A percentile compares a stretch with the other conserved stretches of the same genome.
These are phyloP conservation scores for Bombus polaris DNA, from an alignment of 1,140 invertebrate species.

Conservation along the genomic window DNA sequence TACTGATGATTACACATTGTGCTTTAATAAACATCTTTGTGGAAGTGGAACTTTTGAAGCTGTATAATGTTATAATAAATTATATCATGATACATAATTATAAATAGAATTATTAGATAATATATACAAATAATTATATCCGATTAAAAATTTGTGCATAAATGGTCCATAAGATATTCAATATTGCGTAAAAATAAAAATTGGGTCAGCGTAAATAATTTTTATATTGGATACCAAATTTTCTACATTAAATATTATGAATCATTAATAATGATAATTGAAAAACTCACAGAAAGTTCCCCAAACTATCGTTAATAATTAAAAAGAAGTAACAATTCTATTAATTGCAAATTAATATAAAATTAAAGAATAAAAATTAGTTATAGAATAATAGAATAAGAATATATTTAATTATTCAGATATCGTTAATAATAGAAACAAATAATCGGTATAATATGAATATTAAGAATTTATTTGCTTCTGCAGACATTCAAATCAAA, in stretches of 20 bases:
- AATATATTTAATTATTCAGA: neutral
- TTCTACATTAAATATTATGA: neutral
- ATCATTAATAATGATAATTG: constrained; percentile 28
- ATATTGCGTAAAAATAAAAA: neutral
- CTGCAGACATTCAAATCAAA: neutral
- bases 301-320: constrained; percentile 50
- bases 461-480: neutral
- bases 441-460: neutral
- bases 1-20: neutral
- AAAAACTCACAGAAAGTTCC: constrained; percentile 53
- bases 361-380: neutral
- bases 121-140: neutral
- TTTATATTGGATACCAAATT: neutral
- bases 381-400: neutral
- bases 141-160: neutral
- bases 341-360: constrained; percentile 34
- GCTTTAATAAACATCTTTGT: neutral
- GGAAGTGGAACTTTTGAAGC: neutral
- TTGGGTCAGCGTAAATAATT: neutral
- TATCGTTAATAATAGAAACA: neutral
- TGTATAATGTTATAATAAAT: neutral
- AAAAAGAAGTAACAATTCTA: constrained; percentile 39
- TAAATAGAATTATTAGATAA: neutral
- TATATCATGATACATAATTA: neutral
- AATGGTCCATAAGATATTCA: constrained; percentile 12